Conservation (phyloP, 2,797 vertebrate species). For the Ceyx erithaca region DNA sequence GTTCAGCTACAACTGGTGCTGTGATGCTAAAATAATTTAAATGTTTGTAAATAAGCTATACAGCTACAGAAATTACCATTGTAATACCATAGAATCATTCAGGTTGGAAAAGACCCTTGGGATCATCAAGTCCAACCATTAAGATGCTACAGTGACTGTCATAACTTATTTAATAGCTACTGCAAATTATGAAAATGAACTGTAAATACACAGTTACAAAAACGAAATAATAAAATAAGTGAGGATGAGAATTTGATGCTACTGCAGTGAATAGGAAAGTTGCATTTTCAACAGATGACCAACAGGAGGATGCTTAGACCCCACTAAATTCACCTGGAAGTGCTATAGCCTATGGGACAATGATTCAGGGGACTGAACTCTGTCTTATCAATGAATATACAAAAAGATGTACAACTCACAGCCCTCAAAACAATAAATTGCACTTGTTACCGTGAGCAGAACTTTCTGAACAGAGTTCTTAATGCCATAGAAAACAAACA, state of each 20-base stretch:
- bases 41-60: not conserved
- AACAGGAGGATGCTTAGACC: not conserved
- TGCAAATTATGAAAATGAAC: not conserved
- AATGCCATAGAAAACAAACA: not conserved
- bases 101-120: no score
- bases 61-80: not conserved
- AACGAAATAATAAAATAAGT: not conserved
- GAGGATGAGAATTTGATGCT: not conserved
- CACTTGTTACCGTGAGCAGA: not conserved
- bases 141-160: not conserved
- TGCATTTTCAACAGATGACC: not conserved
- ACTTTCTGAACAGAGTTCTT: not conserved
- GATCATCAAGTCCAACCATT: no score
- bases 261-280: not conserved
- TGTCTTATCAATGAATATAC: not conserved
- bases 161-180: not conserved
- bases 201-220: not conserved
- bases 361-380: not conserved
- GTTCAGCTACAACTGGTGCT: not conserved
- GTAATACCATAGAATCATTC: not conserved
- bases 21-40: not conserved
- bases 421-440: not conserved
- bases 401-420: not conserved
- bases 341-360: not conserved
- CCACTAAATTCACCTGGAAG: not conserved